Evolutionary conservation across 2,797 vertebrate species (phyloP).

Genomic region (Molossus molossus): DNA sequence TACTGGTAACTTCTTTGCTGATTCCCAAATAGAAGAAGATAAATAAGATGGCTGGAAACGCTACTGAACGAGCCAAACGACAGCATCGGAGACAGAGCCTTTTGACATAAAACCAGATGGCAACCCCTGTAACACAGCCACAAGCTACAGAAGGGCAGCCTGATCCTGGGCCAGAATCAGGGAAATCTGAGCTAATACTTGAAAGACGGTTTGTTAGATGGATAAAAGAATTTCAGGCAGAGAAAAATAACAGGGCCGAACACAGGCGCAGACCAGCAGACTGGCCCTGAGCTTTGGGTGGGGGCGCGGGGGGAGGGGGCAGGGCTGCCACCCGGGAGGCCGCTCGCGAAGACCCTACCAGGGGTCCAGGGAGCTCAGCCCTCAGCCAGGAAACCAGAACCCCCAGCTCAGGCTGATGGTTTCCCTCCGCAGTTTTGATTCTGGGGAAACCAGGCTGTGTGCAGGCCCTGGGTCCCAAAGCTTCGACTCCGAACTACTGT

Average conservation of each 20-base stretch:
- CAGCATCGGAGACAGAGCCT: not conserved
- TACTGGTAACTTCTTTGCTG: not conserved
- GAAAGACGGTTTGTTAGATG: not conserved
- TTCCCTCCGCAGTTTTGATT: not conserved
- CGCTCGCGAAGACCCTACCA: not conserved
- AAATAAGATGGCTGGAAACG: not conserved
- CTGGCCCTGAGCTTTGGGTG: not conserved
- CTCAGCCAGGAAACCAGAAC: not conserved
- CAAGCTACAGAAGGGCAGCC: not conserved
- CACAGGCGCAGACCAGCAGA: not conserved
- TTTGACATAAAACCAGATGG: not conserved
- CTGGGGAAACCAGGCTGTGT: not conserved
- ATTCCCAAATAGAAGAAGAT: conserved; percentile 5
- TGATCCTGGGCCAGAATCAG: not conserved
- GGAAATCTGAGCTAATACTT: not conserved
- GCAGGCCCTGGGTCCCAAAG: not conserved
- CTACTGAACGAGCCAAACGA: conserved; percentile 10
- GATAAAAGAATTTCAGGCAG: not conserved
- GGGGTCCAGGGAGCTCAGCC: not conserved
- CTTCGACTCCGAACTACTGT: not conserved
- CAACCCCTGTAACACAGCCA: not conserved
- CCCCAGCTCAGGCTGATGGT: not conserved
- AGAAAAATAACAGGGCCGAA: not conserved
- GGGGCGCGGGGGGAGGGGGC: not conserved
- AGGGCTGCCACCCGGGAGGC: not conserved